phyloP scores from a whole-genome alignment of 2,797 vertebrate species.

The Emydoidea blandingii region DNA sequence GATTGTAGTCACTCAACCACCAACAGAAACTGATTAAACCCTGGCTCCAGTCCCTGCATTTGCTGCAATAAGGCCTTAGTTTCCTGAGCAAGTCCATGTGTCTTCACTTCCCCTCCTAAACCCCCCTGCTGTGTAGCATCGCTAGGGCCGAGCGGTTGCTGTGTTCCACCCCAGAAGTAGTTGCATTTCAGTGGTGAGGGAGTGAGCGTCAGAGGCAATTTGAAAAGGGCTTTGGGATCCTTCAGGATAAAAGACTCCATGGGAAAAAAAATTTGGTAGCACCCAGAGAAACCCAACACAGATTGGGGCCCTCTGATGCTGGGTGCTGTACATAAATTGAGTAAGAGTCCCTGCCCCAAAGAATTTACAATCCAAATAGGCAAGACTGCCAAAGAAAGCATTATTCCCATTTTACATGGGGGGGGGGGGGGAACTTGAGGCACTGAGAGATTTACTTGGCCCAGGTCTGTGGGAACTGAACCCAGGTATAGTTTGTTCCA shows the following conservation, averaged over 20 bases:
- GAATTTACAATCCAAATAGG: neutral
- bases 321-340: neutral
- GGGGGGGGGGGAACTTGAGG: neutral
- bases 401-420: neutral
- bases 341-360: neutral
- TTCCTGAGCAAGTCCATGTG: neutral
- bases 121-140: neutral
- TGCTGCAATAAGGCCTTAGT: neutral
- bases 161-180: neutral
- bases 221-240: neutral
- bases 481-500: neutral
- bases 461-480: neutral
- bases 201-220: neutral
- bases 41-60: neutral
- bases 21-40: neutral
- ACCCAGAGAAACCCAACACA: neutral
- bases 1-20: neutral
- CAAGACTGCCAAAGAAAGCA: neutral
- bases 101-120: neutral
- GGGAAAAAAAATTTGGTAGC: neutral
- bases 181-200: neutral
- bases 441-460: neutral
- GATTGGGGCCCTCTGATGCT: neutral
- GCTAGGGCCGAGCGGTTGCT: neutral
- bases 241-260: neutral